Percentiles rank a stretch among this genome's conserved stretches.
These are phyloP conservation scores for Echinarachnius parma DNA, from an alignment of 53 echinoderm and acorn worm genomes.

Conservation along the genomic window DNA sequence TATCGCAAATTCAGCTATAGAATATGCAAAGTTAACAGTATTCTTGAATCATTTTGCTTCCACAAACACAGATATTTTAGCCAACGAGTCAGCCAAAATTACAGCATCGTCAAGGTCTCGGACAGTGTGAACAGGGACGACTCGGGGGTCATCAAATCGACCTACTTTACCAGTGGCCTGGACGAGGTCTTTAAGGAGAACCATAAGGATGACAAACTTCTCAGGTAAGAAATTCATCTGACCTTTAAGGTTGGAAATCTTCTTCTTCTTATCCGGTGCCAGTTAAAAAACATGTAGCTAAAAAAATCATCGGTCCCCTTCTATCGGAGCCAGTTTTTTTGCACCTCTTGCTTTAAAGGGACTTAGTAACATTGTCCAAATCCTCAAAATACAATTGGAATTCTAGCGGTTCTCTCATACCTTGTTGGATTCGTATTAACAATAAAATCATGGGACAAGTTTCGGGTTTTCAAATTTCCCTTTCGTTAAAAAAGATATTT, in stretches of 20 bases:
- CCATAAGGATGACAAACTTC: constrained; percentile 53
- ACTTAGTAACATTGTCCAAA: too few species aligned
- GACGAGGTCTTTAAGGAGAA: constrained; percentile 76
- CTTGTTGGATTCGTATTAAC: too few species aligned
- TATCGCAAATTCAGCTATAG: too few species aligned
- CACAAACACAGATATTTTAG: constrained; percentile 72
- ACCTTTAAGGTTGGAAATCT: background rate
- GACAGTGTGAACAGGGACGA: constrained; percentile 79
- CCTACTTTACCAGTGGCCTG: constrained; percentile 69
- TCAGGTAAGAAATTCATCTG: constrained; percentile 54
- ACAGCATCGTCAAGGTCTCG: constrained; percentile 85
- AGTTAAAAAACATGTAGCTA: background rate
- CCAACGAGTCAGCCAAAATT: constrained; percentile 64
- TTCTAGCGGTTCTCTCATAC: too few species aligned
- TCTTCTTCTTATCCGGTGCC: background rate
- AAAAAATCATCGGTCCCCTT: background rate
- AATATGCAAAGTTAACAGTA: too few species aligned
- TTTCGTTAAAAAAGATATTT: too few species aligned
- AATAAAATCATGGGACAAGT: too few species aligned
- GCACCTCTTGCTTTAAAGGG: too few species aligned
- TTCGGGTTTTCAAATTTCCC: too few species aligned
- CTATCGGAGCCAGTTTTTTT: too few species aligned
- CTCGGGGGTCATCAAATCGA: constrained; percentile 67
- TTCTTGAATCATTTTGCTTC: too few species aligned
- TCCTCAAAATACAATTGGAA: too few species aligned